phyloP scores from a whole-genome alignment of 2,888 invertebrate species.

The Teinopalpus imperialis region DNA sequence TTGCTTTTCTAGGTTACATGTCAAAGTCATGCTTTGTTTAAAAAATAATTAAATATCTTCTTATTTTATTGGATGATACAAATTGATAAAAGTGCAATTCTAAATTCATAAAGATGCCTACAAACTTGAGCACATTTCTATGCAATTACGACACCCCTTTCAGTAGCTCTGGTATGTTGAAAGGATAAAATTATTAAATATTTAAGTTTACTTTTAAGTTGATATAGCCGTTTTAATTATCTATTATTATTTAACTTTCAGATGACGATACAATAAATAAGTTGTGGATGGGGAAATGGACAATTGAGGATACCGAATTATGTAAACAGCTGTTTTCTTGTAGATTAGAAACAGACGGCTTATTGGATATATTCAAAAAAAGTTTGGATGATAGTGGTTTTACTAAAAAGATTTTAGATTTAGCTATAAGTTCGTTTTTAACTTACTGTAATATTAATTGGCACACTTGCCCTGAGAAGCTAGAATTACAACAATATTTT shows the following conservation, averaged over 20 bases:
- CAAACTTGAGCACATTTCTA: constrained; percentile 35
- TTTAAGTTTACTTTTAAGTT: no score
- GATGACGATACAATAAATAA: constrained; percentile 48
- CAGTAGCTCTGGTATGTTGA: constrained; percentile 47
- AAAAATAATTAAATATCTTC: no score
- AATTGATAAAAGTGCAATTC: neutral
- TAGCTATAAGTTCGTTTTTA: constrained; percentile 85
- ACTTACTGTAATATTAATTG: constrained; percentile 92
- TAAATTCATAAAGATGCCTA: constrained; percentile 24
- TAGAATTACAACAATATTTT: constrained; percentile 62
- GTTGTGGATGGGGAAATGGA: constrained; percentile 60
- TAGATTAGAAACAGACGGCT: constrained; percentile 44
- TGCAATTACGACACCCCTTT: constrained; percentile 64
- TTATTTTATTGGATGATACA: no score
- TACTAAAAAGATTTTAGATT: constrained; percentile 67
- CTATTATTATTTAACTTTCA: constrained; percentile 42
- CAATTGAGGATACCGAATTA: constrained; percentile 45
- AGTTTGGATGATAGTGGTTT: constrained; percentile 37
- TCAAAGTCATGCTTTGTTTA: constrained; percentile 18
- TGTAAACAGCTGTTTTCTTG: constrained; percentile 52
- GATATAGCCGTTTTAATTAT: no score
- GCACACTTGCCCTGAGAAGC: constrained; percentile 85
- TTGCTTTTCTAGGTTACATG: constrained; percentile 18
- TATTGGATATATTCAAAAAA: constrained; percentile 46
- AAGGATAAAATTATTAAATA: no score